Evolutionary conservation across 2,113 vertebrate species (phyloP).

Genomic region (Poecilia latipinna): DNA sequence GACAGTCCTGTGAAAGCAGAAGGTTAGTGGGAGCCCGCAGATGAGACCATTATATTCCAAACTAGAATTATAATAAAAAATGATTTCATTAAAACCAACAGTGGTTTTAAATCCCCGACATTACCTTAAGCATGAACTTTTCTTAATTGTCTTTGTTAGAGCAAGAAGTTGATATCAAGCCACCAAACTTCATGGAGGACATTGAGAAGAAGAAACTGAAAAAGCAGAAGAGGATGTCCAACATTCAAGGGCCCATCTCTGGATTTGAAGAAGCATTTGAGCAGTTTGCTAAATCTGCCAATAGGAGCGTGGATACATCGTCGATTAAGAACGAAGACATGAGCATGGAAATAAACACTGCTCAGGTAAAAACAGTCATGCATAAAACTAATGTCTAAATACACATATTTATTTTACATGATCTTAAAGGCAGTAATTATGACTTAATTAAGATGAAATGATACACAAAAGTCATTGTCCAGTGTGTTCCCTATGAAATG

Average conservation of each 20-base stretch:
- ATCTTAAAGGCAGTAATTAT: too few species aligned
- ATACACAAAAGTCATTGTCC: too few species aligned
- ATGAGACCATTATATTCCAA: neutral
- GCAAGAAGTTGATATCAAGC: conserved; percentile 33
- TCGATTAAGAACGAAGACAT: conserved; percentile 34
- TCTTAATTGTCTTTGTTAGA: conserved; percentile 11
- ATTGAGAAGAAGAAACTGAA: conserved; percentile 68
- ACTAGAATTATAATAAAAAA: neutral
- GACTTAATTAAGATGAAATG: too few species aligned
- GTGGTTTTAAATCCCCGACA: neutral
- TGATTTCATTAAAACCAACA: neutral
- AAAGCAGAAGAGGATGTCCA: conserved; percentile 65
- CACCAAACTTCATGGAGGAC: conserved; percentile 40
- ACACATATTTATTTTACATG: too few species aligned
- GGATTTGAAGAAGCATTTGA: conserved; percentile 87
- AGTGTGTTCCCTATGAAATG: too few species aligned
- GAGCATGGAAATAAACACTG: conserved; percentile 21
- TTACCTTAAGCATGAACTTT: neutral
- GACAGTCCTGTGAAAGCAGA: conserved; percentile 25
- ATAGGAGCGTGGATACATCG: conserved; percentile 23
- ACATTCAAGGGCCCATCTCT: conserved; percentile 28
- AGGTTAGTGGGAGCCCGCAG: conserved; percentile 50
- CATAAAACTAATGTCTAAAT: neutral
- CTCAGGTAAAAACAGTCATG: conserved; percentile 48
- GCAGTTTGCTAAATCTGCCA: conserved; percentile 75